phyloP scores from a whole-genome alignment of 2,888 invertebrate genomes.

The Xanthia icteritia region DNA sequence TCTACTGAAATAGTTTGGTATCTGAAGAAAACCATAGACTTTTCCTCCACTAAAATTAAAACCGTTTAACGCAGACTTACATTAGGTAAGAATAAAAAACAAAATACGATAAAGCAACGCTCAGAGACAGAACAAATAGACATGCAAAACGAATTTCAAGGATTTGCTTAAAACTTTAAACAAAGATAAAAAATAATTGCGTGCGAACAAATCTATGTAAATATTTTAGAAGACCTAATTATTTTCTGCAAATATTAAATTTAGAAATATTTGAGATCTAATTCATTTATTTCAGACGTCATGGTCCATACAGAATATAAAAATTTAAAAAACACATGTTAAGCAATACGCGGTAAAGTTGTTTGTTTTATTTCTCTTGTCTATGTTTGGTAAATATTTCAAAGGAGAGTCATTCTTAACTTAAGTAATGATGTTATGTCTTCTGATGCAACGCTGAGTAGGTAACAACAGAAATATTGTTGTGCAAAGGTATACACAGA shows the following conservation, averaged over 20 bases:
- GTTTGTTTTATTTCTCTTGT: not conserved
- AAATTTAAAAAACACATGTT: too few relatives aligned
- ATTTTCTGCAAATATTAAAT: conserved; percentile 17
- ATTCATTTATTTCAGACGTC: too few relatives aligned
- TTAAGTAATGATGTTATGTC: conserved; percentile 4
- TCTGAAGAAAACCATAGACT: not conserved
- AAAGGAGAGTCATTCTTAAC: conserved; percentile 9
- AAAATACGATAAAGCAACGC: conserved; percentile 11
- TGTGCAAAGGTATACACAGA: conserved; percentile 11
- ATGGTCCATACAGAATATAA: too few relatives aligned
- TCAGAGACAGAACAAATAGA: not conserved
- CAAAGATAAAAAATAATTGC: conserved; percentile 29
- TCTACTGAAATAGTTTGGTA: not conserved
- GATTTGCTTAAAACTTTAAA: conserved; percentile 22
- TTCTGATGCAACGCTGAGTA: conserved; percentile 11
- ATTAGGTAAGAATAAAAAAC: not conserved
- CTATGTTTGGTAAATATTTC: conserved; percentile 21
- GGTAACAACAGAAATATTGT: conserved; percentile 20
- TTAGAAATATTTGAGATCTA: too few relatives aligned
- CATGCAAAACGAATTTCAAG: conserved; percentile 34
- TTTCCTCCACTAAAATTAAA: not conserved
- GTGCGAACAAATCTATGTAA: conserved; percentile 32
- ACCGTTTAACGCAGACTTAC: not conserved
- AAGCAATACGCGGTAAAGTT: not conserved
- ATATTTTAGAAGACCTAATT: conserved; percentile 20